These are phyloP conservation scores for Danio kyathit DNA, from an alignment of 2,797 vertebrate genomes.

Conservation along the genomic window DNA sequence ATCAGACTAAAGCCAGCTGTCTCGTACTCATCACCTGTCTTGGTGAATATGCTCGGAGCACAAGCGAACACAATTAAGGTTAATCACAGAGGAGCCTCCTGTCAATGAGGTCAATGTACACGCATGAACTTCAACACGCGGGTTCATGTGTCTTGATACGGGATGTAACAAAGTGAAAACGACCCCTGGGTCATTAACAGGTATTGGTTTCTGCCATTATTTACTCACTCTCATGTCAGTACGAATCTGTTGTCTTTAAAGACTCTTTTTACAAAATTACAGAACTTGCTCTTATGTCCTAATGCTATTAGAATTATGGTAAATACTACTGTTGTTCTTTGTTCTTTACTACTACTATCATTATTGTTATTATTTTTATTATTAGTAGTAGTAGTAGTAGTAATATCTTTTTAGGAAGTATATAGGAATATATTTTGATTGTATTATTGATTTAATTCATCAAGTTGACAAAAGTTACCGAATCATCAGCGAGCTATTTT, in stretches of 20 bases:
- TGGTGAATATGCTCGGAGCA: slow-evolving; percentile 22
- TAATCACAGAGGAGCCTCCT: slow-evolving; percentile 33
- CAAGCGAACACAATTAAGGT: slow-evolving; percentile 40
- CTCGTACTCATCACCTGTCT: slow-evolving; percentile 28
- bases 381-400: too few relatives aligned
- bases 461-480: too few relatives aligned
- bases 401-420: too few relatives aligned
- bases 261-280: too few relatives aligned
- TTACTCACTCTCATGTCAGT: background rate
- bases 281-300: too few relatives aligned
- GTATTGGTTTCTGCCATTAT: background rate
- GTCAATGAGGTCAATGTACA: slow-evolving; percentile 27
- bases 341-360: too few relatives aligned
- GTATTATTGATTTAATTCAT: too few relatives aligned
- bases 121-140: background rate
- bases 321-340: too few relatives aligned
- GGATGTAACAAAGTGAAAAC: background rate
- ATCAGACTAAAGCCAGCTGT: slow-evolving; percentile 12
- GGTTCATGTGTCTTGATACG: background rate
- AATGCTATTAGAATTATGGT: too few relatives aligned
- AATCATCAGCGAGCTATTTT: too few relatives aligned
- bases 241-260: background rate
- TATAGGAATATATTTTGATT: too few relatives aligned
- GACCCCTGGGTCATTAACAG: background rate
- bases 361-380: too few relatives aligned